phyloP scores from a whole-genome alignment of 2,888 invertebrate species.

The Ariolimax columbianus region DNA sequence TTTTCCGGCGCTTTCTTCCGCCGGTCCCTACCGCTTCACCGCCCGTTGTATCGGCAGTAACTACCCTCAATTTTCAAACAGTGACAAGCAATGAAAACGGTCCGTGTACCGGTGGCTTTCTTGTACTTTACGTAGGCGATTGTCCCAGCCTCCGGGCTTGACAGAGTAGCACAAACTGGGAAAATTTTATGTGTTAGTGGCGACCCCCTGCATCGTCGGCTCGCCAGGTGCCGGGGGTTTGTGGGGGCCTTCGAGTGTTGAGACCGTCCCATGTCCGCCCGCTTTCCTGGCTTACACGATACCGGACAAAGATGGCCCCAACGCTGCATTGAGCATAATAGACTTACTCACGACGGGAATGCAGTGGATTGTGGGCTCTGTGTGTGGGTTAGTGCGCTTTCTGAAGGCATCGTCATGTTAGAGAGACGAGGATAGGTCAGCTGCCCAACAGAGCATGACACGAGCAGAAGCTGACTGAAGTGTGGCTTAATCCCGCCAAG shows the following conservation, averaged over 20 bases:
- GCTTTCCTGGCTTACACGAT: no score
- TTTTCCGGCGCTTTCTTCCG: constrained; percentile 36
- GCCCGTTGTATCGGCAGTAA: constrained; percentile 15
- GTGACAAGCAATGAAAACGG: constrained; percentile 25
- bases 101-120: background rate
- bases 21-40: constrained; percentile 8
- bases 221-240: background rate
- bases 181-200: background rate
- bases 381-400: no score
- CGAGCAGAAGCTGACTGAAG: no score
- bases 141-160: background rate
- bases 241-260: background rate
- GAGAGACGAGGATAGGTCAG: no score
- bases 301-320: no score
- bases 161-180: constrained; percentile 3
- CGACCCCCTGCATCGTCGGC: background rate
- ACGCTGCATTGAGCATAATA: no score
- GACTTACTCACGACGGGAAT: no score
- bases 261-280: background rate
- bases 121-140: background rate
- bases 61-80: constrained; percentile 14
- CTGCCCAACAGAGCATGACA: no score
- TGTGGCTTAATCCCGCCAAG: no score
- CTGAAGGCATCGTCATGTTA: no score
- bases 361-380: no score